Evolutionary conservation across 2,888 invertebrate genomes (phyloP).

Genomic region (Eupsilia transversa): DNA sequence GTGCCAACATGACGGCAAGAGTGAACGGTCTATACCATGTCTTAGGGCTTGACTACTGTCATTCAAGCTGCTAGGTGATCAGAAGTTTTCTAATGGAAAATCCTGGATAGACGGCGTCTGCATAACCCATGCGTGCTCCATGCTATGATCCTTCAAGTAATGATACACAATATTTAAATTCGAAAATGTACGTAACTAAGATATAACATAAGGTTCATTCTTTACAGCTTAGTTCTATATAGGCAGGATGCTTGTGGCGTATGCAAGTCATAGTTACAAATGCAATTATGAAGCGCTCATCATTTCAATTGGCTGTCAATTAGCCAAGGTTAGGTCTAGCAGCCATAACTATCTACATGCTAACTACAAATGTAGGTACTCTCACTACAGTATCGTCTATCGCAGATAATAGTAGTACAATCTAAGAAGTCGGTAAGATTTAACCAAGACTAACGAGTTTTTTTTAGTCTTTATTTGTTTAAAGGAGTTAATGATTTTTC

Average conservation of each 20-base stretch:
- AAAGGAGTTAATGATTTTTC: no score
- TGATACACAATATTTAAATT: no score
- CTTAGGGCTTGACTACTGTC: background rate
- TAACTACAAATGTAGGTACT: background rate
- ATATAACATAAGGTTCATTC: no score
- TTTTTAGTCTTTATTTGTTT: no score
- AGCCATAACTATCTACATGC: background rate
- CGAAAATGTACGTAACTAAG: no score
- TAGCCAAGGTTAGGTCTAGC: background rate
- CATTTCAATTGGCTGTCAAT: conserved; percentile 50
- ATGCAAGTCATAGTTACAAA: background rate
- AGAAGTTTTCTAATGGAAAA: background rate
- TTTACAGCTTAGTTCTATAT: no score
- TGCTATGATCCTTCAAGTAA: no score
- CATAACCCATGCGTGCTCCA: no score
- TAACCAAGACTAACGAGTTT: background rate
- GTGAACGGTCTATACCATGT: no score
- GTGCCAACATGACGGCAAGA: no score
- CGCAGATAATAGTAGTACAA: background rate
- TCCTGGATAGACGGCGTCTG: no score
- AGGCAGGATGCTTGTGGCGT: background rate
- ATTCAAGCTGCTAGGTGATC: background rate
- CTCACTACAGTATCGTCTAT: background rate
- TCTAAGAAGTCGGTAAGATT: no score
- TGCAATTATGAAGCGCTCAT: conserved; percentile 49